Conservation (phyloP, 1,140 invertebrate genomes). For the Platyscapa corneri region DNA sequence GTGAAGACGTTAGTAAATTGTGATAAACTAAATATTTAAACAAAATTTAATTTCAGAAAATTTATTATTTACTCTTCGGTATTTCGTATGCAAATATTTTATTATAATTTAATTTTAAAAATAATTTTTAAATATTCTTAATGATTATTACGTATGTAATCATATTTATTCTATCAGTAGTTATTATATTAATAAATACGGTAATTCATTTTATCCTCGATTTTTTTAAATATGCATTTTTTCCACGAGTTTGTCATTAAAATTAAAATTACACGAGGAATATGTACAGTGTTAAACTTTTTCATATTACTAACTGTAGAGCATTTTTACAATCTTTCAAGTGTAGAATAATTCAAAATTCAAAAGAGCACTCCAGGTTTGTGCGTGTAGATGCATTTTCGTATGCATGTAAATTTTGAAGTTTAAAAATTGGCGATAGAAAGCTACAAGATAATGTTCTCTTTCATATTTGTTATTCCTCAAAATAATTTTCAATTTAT, state of each 20-base stretch:
- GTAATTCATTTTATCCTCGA: no score
- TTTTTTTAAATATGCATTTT: no score
- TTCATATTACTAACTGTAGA: background rate
- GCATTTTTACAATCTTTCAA: background rate
- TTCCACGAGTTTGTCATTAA: background rate
- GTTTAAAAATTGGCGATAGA: background rate
- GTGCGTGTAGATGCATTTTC: background rate
- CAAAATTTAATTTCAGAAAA: no score
- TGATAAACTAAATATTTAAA: no score
- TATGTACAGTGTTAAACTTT: background rate
- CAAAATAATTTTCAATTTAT: slow-evolving; percentile 18
- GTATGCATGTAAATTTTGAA: background rate
- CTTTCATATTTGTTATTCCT: background rate
- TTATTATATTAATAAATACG: no score
- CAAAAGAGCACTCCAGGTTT: slow-evolving; percentile 35
- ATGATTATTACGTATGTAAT: no score
- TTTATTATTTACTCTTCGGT: no score
- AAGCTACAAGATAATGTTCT: background rate
- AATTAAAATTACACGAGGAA: background rate
- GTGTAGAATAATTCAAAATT: slow-evolving; percentile 33
- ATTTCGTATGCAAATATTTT: no score
- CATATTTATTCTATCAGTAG: no score
- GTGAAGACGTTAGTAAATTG: no score
- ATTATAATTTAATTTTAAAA: no score
- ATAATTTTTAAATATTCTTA: no score